phyloP scores from a whole-genome alignment of 2,113 vertebrate genomes.

The Monopterus albus region DNA sequence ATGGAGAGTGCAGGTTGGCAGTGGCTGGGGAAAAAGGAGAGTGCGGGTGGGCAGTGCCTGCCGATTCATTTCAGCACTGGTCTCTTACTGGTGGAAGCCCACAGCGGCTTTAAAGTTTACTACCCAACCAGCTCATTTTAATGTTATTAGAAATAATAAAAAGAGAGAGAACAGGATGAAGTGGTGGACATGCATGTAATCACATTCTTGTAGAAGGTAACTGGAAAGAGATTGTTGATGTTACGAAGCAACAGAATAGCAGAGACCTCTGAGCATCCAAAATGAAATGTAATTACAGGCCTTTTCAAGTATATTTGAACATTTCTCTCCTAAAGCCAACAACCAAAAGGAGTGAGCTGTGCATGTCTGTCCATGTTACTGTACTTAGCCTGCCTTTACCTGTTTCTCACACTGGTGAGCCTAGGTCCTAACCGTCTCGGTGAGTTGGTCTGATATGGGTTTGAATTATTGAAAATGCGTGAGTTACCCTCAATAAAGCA shows the following conservation, averaged over 20 bases:
- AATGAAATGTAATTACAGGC: background rate
- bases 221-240: no score
- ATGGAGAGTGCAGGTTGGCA: background rate
- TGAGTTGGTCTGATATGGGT: background rate
- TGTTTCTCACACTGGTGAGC: background rate
- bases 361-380: background rate
- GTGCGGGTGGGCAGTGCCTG: background rate
- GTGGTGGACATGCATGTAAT: no score
- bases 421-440: background rate
- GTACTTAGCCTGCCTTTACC: slow-evolving; percentile 20
- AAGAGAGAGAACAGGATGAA: no score
- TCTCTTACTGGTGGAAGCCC: background rate
- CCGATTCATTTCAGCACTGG: background rate
- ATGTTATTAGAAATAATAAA: background rate
- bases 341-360: background rate
- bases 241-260: no score
- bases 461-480: slow-evolving; percentile 40
- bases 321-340: background rate
- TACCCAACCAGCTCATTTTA: background rate
- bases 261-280: no score
- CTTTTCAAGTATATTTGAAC: background rate
- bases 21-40: background rate
- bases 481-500: slow-evolving; percentile 8
- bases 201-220: no score
- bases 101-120: background rate